phyloP scores from a whole-genome alignment of 2,113 vertebrate genomes.

The Phrynosoma blainvillii region DNA sequence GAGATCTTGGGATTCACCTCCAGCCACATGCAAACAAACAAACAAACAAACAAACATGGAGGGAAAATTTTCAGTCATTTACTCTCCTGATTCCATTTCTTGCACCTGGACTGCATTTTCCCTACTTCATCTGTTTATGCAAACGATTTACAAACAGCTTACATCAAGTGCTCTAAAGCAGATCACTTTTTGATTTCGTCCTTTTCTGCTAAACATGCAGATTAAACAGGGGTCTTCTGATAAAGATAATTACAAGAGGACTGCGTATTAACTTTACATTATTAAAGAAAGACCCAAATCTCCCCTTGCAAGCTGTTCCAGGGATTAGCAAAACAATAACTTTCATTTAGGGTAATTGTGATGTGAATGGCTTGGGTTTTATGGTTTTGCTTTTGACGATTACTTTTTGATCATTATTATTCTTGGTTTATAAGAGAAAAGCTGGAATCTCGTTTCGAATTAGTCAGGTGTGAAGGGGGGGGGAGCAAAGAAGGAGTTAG shows the following conservation, averaged over 20 bases:
- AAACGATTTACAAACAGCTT: constrained; percentile 72
- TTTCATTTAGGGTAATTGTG: constrained; percentile 84
- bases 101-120: constrained; percentile 70
- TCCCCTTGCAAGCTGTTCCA: constrained; percentile 80
- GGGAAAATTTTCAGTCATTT: constrained; percentile 25
- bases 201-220: constrained; percentile 69
- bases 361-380: constrained; percentile 64
- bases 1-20: background rate
- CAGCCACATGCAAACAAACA: background rate
- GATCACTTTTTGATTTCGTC: constrained; percentile 61
- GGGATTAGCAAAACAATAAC: constrained; percentile 85
- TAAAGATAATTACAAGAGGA: constrained; percentile 84
- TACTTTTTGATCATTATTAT: constrained; percentile 32
- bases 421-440: constrained; percentile 31
- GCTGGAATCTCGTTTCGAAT: constrained; percentile 32
- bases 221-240: constrained; percentile 79
- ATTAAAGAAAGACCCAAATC: constrained; percentile 87
- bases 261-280: constrained; percentile 81
- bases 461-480: constrained; percentile 23
- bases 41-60: background rate
- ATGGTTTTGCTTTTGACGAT: constrained; percentile 44
- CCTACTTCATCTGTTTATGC: constrained; percentile 67
- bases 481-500: background rate
- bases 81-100: constrained; percentile 63
- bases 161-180: constrained; percentile 62